Conservation (phyloP, 2,888 invertebrate species). For the Glaucopsyche alexis region DNA sequence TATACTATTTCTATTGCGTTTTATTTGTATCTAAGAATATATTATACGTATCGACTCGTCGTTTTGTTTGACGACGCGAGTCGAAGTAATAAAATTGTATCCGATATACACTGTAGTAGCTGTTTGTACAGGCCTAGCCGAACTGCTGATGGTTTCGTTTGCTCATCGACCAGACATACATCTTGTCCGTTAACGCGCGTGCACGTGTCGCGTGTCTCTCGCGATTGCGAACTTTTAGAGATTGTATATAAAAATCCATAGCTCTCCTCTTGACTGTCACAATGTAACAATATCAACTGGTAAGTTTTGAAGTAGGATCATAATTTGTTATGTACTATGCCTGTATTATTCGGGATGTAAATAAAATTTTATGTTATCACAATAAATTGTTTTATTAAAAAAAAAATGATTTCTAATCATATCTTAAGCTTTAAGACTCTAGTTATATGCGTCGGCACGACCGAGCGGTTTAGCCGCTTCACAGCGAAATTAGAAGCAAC, state of each 20-base stretch:
- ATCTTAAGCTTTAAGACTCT: too few species aligned
- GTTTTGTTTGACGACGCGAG: constrained; percentile 50
- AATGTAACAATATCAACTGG: constrained; percentile 57
- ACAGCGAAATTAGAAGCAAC: too few species aligned
- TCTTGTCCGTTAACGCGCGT: constrained; percentile 30
- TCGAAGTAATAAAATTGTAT: constrained; percentile 47
- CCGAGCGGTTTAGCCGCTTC: too few species aligned
- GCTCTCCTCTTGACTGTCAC: constrained; percentile 44
- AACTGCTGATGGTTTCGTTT: constrained; percentile 39
- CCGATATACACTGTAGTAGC: constrained; percentile 43
- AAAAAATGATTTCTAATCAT: background rate
- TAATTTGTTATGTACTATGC: constrained; percentile 66
- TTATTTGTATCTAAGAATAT: constrained; percentile 72
- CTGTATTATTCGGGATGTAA: constrained; percentile 77
- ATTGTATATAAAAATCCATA: constrained; percentile 48
- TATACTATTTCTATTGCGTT: constrained; percentile 62
- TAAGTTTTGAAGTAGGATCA: constrained; percentile 50
- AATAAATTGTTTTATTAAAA: constrained; percentile 53
- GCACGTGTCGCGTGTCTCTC: background rate
- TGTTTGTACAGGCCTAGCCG: constrained; percentile 60
- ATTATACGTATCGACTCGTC: constrained; percentile 46
- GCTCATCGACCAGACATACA: constrained; percentile 32
- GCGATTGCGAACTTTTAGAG: constrained; percentile 40
- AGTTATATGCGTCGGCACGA: too few species aligned
- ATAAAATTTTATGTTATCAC: constrained; percentile 79